These are phyloP conservation scores for Linyphia triangularis DNA, from an alignment of 2,888 invertebrate genomes.

Conservation along the genomic window DNA sequence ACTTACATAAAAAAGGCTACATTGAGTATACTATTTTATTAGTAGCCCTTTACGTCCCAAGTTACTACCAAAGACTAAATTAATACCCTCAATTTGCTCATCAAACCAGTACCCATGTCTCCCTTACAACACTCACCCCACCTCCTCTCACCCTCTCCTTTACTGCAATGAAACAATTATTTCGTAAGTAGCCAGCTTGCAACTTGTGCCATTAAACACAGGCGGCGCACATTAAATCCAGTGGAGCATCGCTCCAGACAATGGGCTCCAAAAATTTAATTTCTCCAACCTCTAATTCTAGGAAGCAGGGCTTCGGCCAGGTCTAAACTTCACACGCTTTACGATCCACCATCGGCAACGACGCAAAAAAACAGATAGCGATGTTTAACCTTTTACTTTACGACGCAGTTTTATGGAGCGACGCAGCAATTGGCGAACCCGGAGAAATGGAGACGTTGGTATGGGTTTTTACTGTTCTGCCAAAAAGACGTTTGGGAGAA, in stretches of 20 bases:
- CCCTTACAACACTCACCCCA: not conserved
- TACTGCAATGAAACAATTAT: not conserved
- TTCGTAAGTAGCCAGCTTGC: not conserved
- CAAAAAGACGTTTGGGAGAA: not conserved
- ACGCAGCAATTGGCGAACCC: conserved; percentile 28
- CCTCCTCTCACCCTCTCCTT: not conserved
- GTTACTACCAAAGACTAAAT: not conserved
- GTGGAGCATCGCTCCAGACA: conserved; percentile 5
- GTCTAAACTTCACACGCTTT: conserved; percentile 34
- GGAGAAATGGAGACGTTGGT: not conserved
- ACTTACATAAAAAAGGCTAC: too few relatives aligned
- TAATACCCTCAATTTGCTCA: not conserved
- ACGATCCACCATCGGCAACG: conserved; percentile 8
- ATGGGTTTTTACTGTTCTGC: not conserved
- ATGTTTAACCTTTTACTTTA: conserved; percentile 55
- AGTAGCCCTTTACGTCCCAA: not conserved
- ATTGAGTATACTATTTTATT: too few relatives aligned
- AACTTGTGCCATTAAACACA: conserved; percentile 30
- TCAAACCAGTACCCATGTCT: too few relatives aligned
- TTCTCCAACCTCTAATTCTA: conserved; percentile 10
- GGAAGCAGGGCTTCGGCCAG: not conserved
- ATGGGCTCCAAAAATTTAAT: conserved; percentile 44
- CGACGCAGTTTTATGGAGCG: conserved; percentile 32
- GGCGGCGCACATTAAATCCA: conserved; percentile 21
- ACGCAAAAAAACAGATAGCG: conserved; percentile 12